These are phyloP conservation scores for Ochropleura plecta DNA, from an alignment of 2,888 invertebrate species.

Conservation along the genomic window DNA sequence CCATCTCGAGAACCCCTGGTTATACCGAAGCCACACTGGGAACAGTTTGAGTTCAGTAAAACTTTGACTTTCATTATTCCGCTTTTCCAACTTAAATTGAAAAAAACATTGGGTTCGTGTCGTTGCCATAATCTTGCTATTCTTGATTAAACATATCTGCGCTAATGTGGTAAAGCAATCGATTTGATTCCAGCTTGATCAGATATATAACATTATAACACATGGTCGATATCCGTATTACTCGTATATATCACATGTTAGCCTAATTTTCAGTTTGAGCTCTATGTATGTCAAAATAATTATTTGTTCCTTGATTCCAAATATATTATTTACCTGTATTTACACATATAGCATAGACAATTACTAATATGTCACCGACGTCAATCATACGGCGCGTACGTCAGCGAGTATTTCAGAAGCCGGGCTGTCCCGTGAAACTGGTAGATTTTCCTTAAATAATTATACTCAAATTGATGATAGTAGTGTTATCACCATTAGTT, in stretches of 20 bases:
- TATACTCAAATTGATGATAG: conserved; percentile 6
- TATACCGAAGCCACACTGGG: neutral
- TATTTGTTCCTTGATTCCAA: neutral
- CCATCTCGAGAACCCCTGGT: neutral
- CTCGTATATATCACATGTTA: neutral
- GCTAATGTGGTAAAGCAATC: neutral
- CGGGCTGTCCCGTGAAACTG: neutral
- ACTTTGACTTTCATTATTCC: neutral
- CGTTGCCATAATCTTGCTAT: neutral
- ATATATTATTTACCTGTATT: conserved; percentile 29
- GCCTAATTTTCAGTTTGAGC: neutral
- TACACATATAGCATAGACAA: conserved; percentile 3
- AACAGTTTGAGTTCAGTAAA: neutral
- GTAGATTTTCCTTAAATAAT: conserved; percentile 30
- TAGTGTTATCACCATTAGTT: conserved; percentile 19
- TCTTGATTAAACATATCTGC: neutral
- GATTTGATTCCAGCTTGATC: neutral
- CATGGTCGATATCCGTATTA: neutral
- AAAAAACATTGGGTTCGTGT: neutral
- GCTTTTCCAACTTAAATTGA: neutral
- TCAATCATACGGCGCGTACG: conserved; percentile 34
- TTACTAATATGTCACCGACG: conserved; percentile 26
- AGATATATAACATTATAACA: neutral
- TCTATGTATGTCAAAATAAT: neutral
- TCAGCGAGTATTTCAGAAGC: conserved; percentile 2